phyloP scores from a whole-genome alignment of 2,113 vertebrate genomes.

The Sceloporus undulatus region DNA sequence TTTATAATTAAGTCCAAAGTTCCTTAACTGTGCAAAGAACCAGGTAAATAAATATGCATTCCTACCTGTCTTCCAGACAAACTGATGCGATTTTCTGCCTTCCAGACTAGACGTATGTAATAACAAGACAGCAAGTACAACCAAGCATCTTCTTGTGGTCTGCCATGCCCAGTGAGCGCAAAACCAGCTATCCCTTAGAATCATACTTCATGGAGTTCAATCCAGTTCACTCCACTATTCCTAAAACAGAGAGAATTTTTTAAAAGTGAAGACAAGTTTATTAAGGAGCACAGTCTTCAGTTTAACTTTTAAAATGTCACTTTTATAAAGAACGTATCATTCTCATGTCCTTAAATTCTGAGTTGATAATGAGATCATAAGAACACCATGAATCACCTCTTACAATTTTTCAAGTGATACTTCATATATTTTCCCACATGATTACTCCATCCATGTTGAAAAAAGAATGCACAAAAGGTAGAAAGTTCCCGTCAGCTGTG shows the following conservation, averaged over 20 bases:
- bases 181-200: slow-evolving; percentile 84
- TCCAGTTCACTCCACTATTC: slow-evolving; percentile 80
- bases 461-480: neutral
- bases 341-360: neutral
- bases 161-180: slow-evolving; percentile 80
- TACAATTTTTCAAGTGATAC: neutral
- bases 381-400: neutral
- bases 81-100: slow-evolving; percentile 84
- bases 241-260: slow-evolving; percentile 73
- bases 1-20: neutral
- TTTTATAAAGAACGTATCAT: neutral
- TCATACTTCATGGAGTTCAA: slow-evolving; percentile 91
- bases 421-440: neutral
- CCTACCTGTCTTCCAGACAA: slow-evolving; percentile 96
- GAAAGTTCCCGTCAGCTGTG: neutral
- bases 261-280: neutral
- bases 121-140: slow-evolving; percentile 82
- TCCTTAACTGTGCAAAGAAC: neutral
- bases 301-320: neutral
- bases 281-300: neutral
- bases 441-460: neutral
- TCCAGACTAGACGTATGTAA: slow-evolving; percentile 83
- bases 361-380: neutral
- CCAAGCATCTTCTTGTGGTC: slow-evolving; percentile 78
- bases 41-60: slow-evolving; percentile 6